These are phyloP conservation scores for Thunnus albacares DNA, from an alignment of 2,797 vertebrate genomes.

Conservation along the genomic window DNA sequence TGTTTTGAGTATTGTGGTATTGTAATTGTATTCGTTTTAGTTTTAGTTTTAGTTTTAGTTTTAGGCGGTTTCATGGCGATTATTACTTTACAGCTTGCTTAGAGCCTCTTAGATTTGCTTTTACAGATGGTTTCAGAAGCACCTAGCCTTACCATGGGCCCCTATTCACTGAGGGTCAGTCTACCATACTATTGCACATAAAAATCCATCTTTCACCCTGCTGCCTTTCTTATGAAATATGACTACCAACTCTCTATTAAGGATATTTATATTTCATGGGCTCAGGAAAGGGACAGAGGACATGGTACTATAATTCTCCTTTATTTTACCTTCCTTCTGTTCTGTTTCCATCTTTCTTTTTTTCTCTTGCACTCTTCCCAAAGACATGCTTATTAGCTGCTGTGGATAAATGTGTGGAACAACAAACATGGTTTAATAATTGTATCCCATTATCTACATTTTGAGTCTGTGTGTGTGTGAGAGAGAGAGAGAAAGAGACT, in stretches of 20 bases:
- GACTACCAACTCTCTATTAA: constrained; percentile 59
- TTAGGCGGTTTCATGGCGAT: background rate
- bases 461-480: constrained; percentile 1
- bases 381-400: constrained; percentile 29
- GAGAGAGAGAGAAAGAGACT: background rate
- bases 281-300: constrained; percentile 32
- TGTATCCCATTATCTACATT: constrained; percentile 17
- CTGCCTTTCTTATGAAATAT: constrained; percentile 60
- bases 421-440: constrained; percentile 54
- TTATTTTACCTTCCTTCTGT: constrained; percentile 24
- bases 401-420: constrained; percentile 45
- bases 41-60: background rate
- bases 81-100: background rate
- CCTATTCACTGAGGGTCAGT: constrained; percentile 8
- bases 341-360: background rate
- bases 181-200: constrained; percentile 14
- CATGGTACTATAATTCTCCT: constrained; percentile 15
- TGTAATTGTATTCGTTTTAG: background rate
- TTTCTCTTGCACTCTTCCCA: constrained; percentile 5
- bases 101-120: constrained; percentile 3
- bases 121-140: constrained; percentile 33
- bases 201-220: constrained; percentile 30
- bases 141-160: background rate
- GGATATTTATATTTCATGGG: constrained; percentile 74
- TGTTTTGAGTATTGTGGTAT: background rate